Base-by-base conservation (phyloP, 1,140 invertebrate genomes). In the Odontomachus brunneus region DNA sequence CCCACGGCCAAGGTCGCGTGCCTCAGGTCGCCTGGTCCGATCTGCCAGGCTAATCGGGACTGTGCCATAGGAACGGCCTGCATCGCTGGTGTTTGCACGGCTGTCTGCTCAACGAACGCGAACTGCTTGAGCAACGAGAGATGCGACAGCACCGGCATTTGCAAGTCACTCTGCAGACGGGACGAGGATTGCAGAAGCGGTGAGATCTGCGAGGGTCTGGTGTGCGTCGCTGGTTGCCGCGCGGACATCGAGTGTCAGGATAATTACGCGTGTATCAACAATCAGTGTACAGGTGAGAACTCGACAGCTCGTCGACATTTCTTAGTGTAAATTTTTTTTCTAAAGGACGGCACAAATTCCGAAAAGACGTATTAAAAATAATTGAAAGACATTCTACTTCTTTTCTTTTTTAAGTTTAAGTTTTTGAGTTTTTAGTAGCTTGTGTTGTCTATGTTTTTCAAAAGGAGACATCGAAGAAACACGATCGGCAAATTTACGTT, bases 1-100 rank as follows among this genome's bases (percentile, higher is more conserved):
- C 97, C 97, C 33, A 97, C 97, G 9, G 95, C 97, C 1, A 97
- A 97, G 89, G 95, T 98, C 26, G 98, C 97, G 7, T 98, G 98
- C 89, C 95, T 98, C 0, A 94, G 97, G 88, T 94, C 96, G 11
- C 97, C 97, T 7, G 95, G 97, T 17, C 91, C 95, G 3, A 93
- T 95, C 33, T 98, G 98, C 89, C 94, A 92, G 48, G 95, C 96
- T 72, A 97, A 97, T 84, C 95, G 96, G 84, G 96, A 97, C 86
- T 98, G 98, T 89, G 90, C 93, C 7, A 82, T 92, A 29, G 96
- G 96, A 17, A 96, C 96, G 86, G 95, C 96, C 84, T 98, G 97
- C 91, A 95, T 96, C 24, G 95, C 96, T 53, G 95, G 95, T 22
- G 94, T 95, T 19, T 98, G 98, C 90, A 95, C 96, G 74, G 96